A percentile compares a stretch with the other conserved stretches of the same genome.
These are phyloP conservation scores for Listronotus oregonensis DNA, from an alignment of 1,140 invertebrate species.

Conservation along the genomic window DNA sequence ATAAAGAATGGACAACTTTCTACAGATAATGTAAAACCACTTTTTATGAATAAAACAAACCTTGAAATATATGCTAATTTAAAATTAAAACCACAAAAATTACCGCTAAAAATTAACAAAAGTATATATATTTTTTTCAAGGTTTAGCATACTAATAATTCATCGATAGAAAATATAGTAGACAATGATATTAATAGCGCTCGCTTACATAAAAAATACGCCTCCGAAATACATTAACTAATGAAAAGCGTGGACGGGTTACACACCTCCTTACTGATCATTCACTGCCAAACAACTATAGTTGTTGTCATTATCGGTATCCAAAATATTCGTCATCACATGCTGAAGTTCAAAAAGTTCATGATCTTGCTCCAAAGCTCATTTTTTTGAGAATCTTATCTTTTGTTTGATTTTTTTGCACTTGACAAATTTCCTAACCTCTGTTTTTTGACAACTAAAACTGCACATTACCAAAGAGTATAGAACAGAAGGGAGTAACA, in stretches of 20 bases:
- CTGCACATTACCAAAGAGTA: too few species aligned
- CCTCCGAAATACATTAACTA: slow-evolving; percentile 5
- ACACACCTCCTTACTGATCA: slow-evolving; percentile 23
- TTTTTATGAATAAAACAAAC: not conserved
- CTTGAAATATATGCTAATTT: not conserved
- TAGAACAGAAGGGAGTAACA: too few species aligned
- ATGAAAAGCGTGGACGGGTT: slow-evolving; percentile 6
- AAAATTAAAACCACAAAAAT: not conserved
- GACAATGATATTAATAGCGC: not conserved
- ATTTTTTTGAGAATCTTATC: too few species aligned
- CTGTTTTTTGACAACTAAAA: too few species aligned
- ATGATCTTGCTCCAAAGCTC: too few species aligned
- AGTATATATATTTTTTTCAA: not conserved
- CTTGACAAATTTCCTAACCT: too few species aligned
- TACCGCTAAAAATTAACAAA: too few species aligned
- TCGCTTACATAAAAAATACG: slow-evolving; percentile 14
- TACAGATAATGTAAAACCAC: too few species aligned
- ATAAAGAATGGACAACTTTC: too few species aligned
- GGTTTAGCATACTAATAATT: slow-evolving; percentile 11
- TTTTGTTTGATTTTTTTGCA: too few species aligned
- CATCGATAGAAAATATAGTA: not conserved
- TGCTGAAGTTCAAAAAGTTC: too few species aligned
- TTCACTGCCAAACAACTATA: slow-evolving; percentile 8
- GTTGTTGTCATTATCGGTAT: not conserved
- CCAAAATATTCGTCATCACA: too few species aligned